Evolutionary conservation across 2,888 invertebrate genomes (phyloP).

Genomic region (Pediacus dermestoides): DNA sequence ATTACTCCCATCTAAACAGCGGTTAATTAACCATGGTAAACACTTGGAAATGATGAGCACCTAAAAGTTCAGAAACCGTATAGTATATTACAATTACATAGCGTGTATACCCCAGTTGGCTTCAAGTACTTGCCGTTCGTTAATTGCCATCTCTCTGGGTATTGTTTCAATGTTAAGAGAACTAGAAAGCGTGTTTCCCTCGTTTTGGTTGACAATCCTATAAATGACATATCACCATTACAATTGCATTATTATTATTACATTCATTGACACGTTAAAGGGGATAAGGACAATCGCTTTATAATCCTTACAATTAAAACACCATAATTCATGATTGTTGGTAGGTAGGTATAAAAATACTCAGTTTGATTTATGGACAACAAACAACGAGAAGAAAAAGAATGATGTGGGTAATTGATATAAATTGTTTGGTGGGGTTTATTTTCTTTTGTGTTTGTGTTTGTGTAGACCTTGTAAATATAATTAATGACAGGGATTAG

Average conservation of each 20-base stretch:
- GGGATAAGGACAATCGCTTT: conserved; percentile 8
- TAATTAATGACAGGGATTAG: too few relatives aligned
- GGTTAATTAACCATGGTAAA: conserved; percentile 4
- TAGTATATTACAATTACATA: too few relatives aligned
- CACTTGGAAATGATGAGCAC: conserved; percentile 4
- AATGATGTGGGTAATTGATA: too few relatives aligned
- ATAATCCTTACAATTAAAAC: conserved; percentile 4
- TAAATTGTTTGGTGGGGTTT: too few relatives aligned
- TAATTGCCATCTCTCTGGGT: too few relatives aligned
- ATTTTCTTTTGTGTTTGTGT: too few relatives aligned
- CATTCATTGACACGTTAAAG: conserved; percentile 9
- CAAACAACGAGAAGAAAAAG: too few relatives aligned
- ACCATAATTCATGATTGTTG: too few relatives aligned
- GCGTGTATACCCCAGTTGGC: conserved; percentile 6
- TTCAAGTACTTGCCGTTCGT: too few relatives aligned
- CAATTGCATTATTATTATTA: conserved; percentile 7
- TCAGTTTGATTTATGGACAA: too few relatives aligned
- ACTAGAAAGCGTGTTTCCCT: conserved; percentile 15
- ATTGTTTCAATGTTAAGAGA: conserved; percentile 11
- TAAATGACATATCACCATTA: conserved; percentile 9
- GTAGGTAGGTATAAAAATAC: too few relatives aligned
- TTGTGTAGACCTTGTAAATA: too few relatives aligned
- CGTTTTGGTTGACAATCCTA: conserved; percentile 11
- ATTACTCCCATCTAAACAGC: conserved; percentile 3
- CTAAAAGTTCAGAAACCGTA: conserved; percentile 11